Evolutionary conservation across 2,113 vertebrate species (phyloP).

Genomic region (Hippocampus guttulatus): DNA sequence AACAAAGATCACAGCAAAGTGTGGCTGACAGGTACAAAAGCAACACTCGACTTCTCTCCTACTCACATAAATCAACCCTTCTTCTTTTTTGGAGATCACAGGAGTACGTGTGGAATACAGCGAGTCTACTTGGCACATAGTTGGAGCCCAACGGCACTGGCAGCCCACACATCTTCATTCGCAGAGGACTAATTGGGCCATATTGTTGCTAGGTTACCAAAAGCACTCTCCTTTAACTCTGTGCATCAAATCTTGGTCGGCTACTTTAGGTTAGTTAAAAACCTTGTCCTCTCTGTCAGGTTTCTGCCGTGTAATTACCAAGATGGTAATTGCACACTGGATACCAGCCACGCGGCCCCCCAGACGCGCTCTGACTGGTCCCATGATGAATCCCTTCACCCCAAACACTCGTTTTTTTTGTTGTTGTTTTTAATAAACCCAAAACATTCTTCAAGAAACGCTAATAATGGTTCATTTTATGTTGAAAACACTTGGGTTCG

Average conservation of each 20-base stretch:
- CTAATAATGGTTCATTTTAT: no score
- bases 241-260: neutral
- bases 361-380: no score
- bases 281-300: neutral
- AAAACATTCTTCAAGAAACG: no score
- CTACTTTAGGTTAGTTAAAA: neutral
- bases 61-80: neutral
- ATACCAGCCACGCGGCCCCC: no score
- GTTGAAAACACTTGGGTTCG: no score
- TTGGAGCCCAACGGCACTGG: neutral
- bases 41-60: neutral
- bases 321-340: no score
- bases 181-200: slow-evolving; percentile 3
- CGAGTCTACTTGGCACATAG: neutral
- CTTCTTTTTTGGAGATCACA: neutral
- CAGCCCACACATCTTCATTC: neutral
- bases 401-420: no score
- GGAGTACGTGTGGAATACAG: neutral
- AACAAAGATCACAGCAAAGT: neutral
- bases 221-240: neutral
- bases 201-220: slow-evolving; percentile 13
- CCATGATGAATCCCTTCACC: no score
- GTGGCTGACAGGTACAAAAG: neutral
- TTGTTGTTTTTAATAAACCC: no score
- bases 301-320: neutral